These are phyloP conservation scores for Centrocercus urophasianus DNA, from an alignment of 2,113 vertebrate genomes.

Conservation along the genomic window DNA sequence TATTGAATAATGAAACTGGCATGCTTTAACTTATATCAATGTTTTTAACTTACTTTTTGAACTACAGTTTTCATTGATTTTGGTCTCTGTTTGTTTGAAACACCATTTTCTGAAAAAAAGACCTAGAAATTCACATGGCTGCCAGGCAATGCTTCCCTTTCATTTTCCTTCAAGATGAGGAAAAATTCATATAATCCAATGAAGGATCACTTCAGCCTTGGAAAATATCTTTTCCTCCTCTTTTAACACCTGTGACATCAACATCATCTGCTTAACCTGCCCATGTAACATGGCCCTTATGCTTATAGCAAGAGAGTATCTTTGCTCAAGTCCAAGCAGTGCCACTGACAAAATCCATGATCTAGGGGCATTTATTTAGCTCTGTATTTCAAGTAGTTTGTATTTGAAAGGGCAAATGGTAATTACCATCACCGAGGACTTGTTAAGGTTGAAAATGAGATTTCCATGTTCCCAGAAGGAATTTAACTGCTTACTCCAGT, in stretches of 20 bases:
- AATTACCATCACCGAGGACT: neutral
- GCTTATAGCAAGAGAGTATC: neutral
- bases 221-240: neutral
- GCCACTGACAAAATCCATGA: neutral
- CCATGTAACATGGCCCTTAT: neutral
- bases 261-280: neutral
- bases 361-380: neutral
- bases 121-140: neutral
- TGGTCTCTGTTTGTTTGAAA: neutral
- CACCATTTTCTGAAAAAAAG: neutral
- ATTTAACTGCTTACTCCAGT: neutral
- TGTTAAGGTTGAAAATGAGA: neutral
- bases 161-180: neutral
- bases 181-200: neutral
- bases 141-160: neutral
- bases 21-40: rapidly evolving
- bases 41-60: neutral
- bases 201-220: neutral
- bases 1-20: neutral
- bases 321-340: neutral
- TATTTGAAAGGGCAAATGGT: neutral
- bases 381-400: neutral
- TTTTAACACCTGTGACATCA: neutral
- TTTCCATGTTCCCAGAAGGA: neutral
- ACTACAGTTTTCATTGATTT: neutral